Evolutionary conservation across 2,113 vertebrate genomes (phyloP).

Genomic region (Dolichotis patagonum): DNA sequence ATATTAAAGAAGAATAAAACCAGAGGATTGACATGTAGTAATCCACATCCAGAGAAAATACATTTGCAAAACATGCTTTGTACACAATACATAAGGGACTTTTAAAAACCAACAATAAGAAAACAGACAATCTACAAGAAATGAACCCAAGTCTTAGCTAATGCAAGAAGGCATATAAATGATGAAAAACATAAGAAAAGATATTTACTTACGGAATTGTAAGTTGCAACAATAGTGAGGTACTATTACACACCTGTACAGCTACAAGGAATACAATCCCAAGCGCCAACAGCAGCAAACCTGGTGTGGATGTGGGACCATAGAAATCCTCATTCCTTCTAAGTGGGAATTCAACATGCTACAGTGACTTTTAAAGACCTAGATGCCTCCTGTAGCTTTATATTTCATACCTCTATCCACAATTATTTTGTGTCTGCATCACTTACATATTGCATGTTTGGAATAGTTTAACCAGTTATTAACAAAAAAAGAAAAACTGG

Average conservation of each 20-base stretch:
- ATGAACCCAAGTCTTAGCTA: background rate
- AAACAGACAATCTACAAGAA: background rate
- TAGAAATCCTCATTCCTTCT: background rate
- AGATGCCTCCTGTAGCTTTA: background rate
- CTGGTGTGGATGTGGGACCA: background rate
- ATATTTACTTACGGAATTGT: background rate
- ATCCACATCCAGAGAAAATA: background rate
- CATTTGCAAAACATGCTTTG: background rate
- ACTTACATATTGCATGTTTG: conserved; percentile 8
- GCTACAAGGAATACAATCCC: background rate
- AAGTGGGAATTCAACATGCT: background rate
- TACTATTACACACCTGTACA: background rate
- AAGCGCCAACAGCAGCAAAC: background rate
- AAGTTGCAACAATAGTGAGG: background rate
- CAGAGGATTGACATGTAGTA: background rate
- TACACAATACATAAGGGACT: background rate
- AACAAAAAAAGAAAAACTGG: background rate
- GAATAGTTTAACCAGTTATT: conserved; percentile 51
- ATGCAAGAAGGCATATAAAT: background rate
- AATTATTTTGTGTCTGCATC: background rate
- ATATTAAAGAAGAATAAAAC: background rate
- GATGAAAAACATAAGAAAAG: background rate
- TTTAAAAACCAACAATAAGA: background rate
- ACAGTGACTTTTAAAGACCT: background rate
- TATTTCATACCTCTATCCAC: background rate